A percentile compares a stretch with the other conserved stretches of the same genome.
Evolutionary conservation across 1,140 invertebrate species (phyloP).

Genomic region (Diabrotica undecimpunctata): DNA sequence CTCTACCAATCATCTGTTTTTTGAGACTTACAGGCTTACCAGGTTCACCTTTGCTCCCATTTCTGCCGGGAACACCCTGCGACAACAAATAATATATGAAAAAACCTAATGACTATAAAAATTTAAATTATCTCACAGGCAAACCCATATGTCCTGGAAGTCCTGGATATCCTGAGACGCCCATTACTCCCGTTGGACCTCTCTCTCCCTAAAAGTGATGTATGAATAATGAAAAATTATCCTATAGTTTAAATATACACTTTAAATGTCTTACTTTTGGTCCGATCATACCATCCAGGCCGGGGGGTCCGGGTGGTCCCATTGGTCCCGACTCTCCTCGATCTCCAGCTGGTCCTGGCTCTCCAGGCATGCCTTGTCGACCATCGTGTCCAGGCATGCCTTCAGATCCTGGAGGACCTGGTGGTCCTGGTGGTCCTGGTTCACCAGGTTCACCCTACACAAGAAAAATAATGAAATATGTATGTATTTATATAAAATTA

Average conservation of each 20-base stretch:
- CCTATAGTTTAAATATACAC: no score
- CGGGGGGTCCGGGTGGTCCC: conserved; percentile 68
- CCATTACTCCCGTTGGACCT: conserved; percentile 45
- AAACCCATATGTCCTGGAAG: conserved; percentile 48
- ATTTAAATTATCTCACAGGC: conserved; percentile 45
- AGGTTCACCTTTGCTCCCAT: conserved; percentile 46
- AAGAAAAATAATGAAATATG: background rate
- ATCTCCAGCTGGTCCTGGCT: conserved; percentile 65
- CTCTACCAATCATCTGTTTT: background rate
- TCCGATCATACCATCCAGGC: conserved; percentile 61
- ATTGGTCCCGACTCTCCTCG: conserved; percentile 59
- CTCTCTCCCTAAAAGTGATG: conserved; percentile 43
- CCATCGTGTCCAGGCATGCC: conserved; percentile 81
- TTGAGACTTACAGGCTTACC: conserved; percentile 28
- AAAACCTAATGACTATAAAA: conserved; percentile 3
- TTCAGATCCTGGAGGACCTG: conserved; percentile 71
- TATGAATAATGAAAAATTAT: conserved; percentile 8
- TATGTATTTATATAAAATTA: background rate
- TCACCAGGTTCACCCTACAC: conserved; percentile 83
- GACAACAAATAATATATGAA: background rate
- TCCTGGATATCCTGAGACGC: conserved; percentile 47
- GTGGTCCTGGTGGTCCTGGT: conserved; percentile 81
- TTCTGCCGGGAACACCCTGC: conserved; percentile 49
- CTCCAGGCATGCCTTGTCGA: conserved; percentile 69
- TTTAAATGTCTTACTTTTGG: conserved; percentile 59